phyloP scores from a whole-genome alignment of 2,797 vertebrate genomes.

The Argentina silus region DNA sequence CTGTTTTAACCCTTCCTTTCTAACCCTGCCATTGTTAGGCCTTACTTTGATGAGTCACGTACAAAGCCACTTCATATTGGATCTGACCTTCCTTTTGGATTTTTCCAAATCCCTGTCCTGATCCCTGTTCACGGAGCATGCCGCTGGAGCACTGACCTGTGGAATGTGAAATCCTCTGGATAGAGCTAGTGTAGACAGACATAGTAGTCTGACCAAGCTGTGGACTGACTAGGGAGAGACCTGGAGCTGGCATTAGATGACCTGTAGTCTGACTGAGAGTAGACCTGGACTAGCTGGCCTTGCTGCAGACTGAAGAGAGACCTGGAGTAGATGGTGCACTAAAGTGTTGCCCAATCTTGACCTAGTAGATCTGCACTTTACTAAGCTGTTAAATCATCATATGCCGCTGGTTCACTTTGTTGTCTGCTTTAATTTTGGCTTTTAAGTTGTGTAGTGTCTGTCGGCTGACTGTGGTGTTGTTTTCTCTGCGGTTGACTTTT shows the following conservation, averaged over 20 bases:
- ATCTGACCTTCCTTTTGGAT: constrained; percentile 59
- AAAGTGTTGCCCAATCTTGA: too few species aligned
- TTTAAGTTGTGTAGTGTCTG: too few species aligned
- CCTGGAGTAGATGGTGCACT: not conserved
- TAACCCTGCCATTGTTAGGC: constrained; percentile 22
- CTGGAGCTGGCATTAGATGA: not conserved
- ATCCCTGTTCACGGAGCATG: constrained; percentile 72
- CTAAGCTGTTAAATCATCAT: too few species aligned
- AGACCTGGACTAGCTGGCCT: not conserved
- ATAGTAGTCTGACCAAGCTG: too few species aligned
- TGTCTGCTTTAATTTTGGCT: too few species aligned
- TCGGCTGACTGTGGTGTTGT: too few species aligned
- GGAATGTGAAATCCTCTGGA: constrained; percentile 73
- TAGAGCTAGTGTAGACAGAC: constrained; percentile 60
- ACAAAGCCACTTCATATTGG: constrained; percentile 48
- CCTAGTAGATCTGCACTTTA: too few species aligned
- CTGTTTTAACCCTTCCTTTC: constrained; percentile 18
- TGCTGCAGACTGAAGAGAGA: not conserved
- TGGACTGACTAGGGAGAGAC: not conserved
- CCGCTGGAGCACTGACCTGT: constrained; percentile 75
- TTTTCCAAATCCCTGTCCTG: constrained; percentile 76
- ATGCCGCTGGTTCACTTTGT: too few species aligned
- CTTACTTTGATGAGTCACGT: constrained; percentile 45
- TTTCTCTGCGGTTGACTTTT: too few species aligned
- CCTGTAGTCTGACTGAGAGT: constrained; percentile 41